Conservation (phyloP, 2,113 vertebrate species). For the Paraplagusia blochii region DNA sequence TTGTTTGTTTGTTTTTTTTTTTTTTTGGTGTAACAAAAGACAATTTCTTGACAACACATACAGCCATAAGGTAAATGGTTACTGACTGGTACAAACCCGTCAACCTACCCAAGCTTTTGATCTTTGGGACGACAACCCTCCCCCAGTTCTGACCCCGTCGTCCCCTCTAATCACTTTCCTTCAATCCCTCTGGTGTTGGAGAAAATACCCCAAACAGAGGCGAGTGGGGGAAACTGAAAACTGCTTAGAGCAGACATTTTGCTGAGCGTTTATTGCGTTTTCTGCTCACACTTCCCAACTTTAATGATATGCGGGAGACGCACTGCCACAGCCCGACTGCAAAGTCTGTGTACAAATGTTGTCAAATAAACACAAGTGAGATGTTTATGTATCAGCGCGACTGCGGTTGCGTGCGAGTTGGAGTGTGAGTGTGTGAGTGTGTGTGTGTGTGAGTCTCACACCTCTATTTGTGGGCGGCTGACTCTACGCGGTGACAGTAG, state of each 20-base stretch:
- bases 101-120: background rate
- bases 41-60: background rate
- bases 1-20: too few species aligned
- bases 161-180: background rate
- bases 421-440: slow-evolving; percentile 6
- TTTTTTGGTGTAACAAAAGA: background rate
- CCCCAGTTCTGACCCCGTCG: background rate
- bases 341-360: slow-evolving; percentile 12
- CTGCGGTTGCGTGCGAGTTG: slow-evolving; percentile 3
- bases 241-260: slow-evolving; percentile 6
- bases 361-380: slow-evolving; percentile 40
- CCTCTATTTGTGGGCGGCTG: slow-evolving; percentile 41
- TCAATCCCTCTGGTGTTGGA: background rate
- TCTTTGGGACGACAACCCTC: background rate
- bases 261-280: slow-evolving; percentile 6
- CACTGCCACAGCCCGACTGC: background rate
- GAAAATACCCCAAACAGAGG: slow-evolving; percentile 6
- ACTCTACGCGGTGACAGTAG: slow-evolving; percentile 48
- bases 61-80: too few species aligned
- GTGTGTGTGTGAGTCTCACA: slow-evolving; percentile 19
- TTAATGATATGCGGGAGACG: slow-evolving; percentile 18
- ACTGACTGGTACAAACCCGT: background rate
- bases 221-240: background rate
- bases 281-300: slow-evolving; percentile 6
- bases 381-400: slow-evolving; percentile 31